Evolutionary conservation across 2,888 invertebrate genomes (phyloP).

Genomic region (Torymus auratus): DNA sequence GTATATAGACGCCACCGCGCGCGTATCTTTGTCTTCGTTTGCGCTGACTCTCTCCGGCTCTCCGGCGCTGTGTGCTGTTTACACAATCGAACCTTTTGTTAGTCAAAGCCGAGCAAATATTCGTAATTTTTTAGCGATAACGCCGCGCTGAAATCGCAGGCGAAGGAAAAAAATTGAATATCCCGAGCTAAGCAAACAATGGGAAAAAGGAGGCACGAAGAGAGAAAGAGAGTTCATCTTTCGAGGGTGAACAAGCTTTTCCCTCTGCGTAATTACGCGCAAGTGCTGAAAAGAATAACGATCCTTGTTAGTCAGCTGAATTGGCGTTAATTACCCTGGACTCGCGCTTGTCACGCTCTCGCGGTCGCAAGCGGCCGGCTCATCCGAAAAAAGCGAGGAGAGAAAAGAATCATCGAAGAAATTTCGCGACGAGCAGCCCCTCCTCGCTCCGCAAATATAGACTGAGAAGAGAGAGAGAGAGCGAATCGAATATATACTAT

Average conservation of each 20-base stretch:
- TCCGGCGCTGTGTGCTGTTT: constrained; percentile 9
- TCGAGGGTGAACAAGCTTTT: constrained; percentile 33
- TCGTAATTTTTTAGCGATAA: constrained; percentile 3
- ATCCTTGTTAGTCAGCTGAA: constrained; percentile 57
- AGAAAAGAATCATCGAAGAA: constrained; percentile 1
- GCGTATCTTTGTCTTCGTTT: constrained; percentile 58
- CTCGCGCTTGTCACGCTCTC: constrained; percentile 40
- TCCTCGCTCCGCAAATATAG: no score
- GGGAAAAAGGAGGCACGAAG: not conserved
- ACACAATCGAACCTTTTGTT: constrained; percentile 36
- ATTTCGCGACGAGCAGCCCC: constrained; percentile 29
- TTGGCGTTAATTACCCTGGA: constrained; percentile 56
- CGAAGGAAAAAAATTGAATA: constrained; percentile 18
- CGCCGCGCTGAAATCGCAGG: not conserved
- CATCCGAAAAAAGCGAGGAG: constrained; percentile 34
- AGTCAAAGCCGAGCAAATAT: not conserved
- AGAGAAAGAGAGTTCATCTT: not conserved
- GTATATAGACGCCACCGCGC: not conserved
- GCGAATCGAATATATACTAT: constrained; percentile 44
- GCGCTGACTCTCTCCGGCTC: constrained; percentile 1
- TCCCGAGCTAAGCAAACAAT: constrained; percentile 33
- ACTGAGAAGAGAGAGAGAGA: not conserved
- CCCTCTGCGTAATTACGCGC: constrained; percentile 48
- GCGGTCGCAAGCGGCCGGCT: not conserved
- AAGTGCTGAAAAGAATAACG: constrained; percentile 53